Conservation (phyloP, 2,797 vertebrate species). For the Enteromius unitaeniatus region DNA sequence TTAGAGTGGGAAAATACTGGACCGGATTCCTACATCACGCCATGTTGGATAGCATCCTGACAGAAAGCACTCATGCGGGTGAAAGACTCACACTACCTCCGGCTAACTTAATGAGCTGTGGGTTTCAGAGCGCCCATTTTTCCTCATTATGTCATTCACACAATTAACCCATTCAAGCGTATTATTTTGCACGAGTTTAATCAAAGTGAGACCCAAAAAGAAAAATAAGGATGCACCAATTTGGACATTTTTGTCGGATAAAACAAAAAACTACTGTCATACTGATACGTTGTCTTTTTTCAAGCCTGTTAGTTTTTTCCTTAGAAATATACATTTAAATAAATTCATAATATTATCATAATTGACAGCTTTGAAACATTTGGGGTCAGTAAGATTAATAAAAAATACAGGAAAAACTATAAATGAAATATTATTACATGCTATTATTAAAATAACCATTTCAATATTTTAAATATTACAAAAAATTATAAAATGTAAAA, state of each 20-base stretch:
- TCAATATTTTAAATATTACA: not conserved
- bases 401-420: not conserved
- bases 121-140: slow-evolving; percentile 20
- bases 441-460: not conserved
- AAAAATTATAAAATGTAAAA: not conserved
- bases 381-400: not conserved
- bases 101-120: slow-evolving; percentile 45
- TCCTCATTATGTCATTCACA: slow-evolving; percentile 49
- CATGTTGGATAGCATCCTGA: slow-evolving; percentile 22
- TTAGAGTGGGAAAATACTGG: slow-evolving; percentile 36
- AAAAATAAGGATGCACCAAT: slow-evolving; percentile 2
- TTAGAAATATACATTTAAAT: not conserved
- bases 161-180: slow-evolving; percentile 26
- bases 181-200: not conserved
- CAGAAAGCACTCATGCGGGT: slow-evolving; percentile 26
- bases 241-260: not conserved
- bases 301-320: not conserved
- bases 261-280: not conserved
- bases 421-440: not conserved
- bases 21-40: slow-evolving; percentile 1
- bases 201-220: not conserved
- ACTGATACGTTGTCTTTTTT: not conserved
- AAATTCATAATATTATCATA: not conserved
- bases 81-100: slow-evolving; percentile 23
- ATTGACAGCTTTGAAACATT: not conserved